Evolutionary conservation across 2,113 vertebrate genomes (phyloP).

Genomic region (Labeo rohita): DNA sequence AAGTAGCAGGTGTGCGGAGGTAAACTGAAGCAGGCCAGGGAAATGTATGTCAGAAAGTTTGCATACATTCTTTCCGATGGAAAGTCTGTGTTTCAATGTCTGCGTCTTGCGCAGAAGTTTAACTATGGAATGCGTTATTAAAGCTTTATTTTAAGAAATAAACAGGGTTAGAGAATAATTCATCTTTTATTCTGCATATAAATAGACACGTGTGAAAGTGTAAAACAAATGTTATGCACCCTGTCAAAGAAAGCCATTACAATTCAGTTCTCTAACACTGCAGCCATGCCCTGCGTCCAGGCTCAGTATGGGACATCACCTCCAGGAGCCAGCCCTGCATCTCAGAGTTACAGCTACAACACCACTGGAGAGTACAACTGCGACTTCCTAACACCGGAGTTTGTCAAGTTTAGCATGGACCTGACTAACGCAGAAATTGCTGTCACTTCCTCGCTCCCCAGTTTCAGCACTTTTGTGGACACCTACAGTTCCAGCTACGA

Average conservation of each 20-base stretch:
- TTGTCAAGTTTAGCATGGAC: conserved; percentile 99
- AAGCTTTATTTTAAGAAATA: neutral
- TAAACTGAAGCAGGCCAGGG: conserved; percentile 32
- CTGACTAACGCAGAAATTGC: conserved; percentile 96
- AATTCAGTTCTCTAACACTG: conserved; percentile 59
- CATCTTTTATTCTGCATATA: neutral
- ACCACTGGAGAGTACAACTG: conserved; percentile 89
- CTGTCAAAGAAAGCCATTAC: conserved; percentile 16
- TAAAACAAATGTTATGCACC: neutral
- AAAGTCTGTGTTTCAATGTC: neutral
- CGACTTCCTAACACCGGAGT: conserved; percentile 97
- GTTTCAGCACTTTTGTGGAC: conserved; percentile 90
- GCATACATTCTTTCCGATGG: conserved; percentile 27
- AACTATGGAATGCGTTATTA: neutral
- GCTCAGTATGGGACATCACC: conserved; percentile 97
- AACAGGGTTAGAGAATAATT: neutral
- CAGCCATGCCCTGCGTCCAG: conserved; percentile 98
- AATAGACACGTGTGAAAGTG: neutral
- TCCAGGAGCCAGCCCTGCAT: conserved; percentile 94
- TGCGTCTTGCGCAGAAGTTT: neutral
- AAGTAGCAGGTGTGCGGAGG: conserved; percentile 50
- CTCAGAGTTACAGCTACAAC: conserved; percentile 89
- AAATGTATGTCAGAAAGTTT: conserved; percentile 26
- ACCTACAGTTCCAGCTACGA: conserved; percentile 88
- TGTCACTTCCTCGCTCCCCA: conserved; percentile 86